These are phyloP conservation scores for Cerastoderma edule DNA, from an alignment of 2,888 invertebrate species.

Conservation along the genomic window DNA sequence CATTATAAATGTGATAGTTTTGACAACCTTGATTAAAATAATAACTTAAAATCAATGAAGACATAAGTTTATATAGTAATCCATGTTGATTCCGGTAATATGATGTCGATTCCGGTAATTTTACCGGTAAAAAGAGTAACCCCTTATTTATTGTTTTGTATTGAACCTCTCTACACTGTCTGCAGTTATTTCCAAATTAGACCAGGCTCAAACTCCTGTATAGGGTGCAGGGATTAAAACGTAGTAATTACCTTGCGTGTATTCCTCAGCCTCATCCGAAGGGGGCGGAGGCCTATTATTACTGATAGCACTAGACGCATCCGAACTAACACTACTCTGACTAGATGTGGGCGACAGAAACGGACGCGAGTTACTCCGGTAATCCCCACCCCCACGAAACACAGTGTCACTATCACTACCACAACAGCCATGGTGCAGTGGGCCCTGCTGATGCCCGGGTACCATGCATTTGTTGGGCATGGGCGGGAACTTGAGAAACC, in stretches of 20 bases:
- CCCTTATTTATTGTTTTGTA: too few species aligned
- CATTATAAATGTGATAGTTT: too few species aligned
- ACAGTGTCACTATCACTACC: conserved; percentile 56
- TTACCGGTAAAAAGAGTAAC: too few species aligned
- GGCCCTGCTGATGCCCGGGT: conserved; percentile 58
- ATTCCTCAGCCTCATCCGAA: conserved; percentile 74
- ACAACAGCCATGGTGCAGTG: conserved; percentile 54
- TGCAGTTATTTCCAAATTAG: too few species aligned
- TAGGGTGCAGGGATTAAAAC: too few species aligned
- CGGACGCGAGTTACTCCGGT: conserved; percentile 49
- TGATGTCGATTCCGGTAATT: too few species aligned
- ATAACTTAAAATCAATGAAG: too few species aligned
- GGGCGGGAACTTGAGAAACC: conserved; percentile 61
- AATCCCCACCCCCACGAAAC: conserved; percentile 55
- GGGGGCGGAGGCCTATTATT: conserved; percentile 50
- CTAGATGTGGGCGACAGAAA: conserved; percentile 74
- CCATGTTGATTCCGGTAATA: too few species aligned
- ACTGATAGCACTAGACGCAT: conserved; percentile 59
- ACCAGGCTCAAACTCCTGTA: too few species aligned
- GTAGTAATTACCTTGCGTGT: conserved; percentile 71
- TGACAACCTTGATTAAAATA: too few species aligned
- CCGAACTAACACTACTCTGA: conserved; percentile 74
- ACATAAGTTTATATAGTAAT: too few species aligned
- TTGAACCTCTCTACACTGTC: too few species aligned
- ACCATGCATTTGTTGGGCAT: conserved; percentile 63